Base-by-base conservation (phyloP, 2,797 vertebrate species). In the Momotus momota region DNA sequence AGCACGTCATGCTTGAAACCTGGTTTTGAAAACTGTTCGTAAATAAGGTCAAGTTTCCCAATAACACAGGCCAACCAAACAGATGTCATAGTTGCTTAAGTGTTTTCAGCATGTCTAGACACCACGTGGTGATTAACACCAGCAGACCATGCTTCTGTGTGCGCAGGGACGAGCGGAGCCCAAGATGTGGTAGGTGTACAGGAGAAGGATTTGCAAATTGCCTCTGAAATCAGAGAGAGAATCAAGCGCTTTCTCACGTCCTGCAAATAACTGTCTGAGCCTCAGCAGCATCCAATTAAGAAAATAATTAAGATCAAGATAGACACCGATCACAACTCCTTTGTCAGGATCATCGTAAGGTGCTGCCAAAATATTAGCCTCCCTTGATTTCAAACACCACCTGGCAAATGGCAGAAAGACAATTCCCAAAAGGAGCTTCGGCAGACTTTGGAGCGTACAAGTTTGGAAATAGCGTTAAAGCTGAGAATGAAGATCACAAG, bases 91-190 rank as follows among this genome's bases (percentile, higher is more conserved):
- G 64, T 95, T 95, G 81, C 81, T 77, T 67, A 93, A 94, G 82
- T 93, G 96, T 86, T 96, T 94, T 71, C 91, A 93, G 67, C 78
- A 67, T 71, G 94, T 95, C 91, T 96, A 97, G 96, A 96, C 93
- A 90, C 57, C 90, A 93, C 71, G 67, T 86, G 86, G 78, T 80
- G 83, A 91, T 93, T 86, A 95, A 94, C 83, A 92, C 64, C 90
- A 96, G 86, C 0, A 0, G 69, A 86, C 79, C 64, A 26, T 29
- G 33, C 72, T 92, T 86, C 84, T 3, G 0, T 49, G 70, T 4
- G 3, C 46, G 73, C 48, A 69, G 51, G 40, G 81, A 91, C 58
- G 66, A 86, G 54, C 69, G 78, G 72, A 81, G 81, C 82, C 73
- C n/a, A 55, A 79, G 79, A 95, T 38, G 58, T 58, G 69, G 69